Base-by-base conservation (phyloP, 2,797 vertebrate species). In the Phataginus tricuspis region DNA sequence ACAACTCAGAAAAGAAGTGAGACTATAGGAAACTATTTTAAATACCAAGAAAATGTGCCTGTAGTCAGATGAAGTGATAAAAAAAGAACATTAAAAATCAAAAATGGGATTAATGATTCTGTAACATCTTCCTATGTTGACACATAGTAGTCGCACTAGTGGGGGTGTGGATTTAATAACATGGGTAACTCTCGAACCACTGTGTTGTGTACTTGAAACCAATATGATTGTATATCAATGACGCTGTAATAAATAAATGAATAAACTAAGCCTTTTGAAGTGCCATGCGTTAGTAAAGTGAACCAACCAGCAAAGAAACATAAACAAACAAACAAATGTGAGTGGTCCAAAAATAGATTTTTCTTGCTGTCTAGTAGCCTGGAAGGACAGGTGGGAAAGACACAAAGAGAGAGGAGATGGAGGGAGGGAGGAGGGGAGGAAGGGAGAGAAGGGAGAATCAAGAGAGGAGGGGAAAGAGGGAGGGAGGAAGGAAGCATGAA, bases 41-140 rank as follows among this genome's bases (percentile, higher is more conserved):
- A 86, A 78, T 88, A 57, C 27, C 57, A 96, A 85, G 37, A 96
- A 91, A 93, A 96, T 51, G 7, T 97, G 90, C 75, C n/a, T 88
- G 16, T 37, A 94, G 78, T 2, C 92, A 96, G 94, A 85, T 84
- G 18, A 95, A 79, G 75, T 9, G 29, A 51, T 86, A 57, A 31
- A 21, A 14, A 57, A 18, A 16, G 13, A 25, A 51, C 2, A 45
- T 45, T 45, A 57, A 66, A 49, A 15, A 63, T 25, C 25, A 49
- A 31, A 66, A 89, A 79, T 45, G 10, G 10, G 42, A 45, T 45
- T 45, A 45, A 42, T 42, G 42, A 42, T 42, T 42, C 42, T n/a
- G n/a, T n/a, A n/a, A n/a, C n/a, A n/a, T n/a, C n/a, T n/a, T n/a
- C n/a, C n/a, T n/a, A n/a, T n/a, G n/a, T n/a, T n/a, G n/a, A n/a